Evolutionary conservation across 2,113 vertebrate species (phyloP).

Genomic region (Casuarius casuarius): DNA sequence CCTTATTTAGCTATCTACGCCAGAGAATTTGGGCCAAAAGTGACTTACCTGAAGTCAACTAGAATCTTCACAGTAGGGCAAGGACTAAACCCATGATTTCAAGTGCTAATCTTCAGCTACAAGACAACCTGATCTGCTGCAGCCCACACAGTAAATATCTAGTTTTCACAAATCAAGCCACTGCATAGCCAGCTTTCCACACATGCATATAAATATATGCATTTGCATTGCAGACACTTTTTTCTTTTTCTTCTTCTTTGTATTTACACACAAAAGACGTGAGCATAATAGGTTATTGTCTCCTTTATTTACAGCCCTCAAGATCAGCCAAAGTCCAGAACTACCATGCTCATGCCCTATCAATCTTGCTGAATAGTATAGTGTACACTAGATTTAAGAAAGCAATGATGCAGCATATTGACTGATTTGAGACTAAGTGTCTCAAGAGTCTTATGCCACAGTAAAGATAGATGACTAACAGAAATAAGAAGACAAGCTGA

Average conservation of each 20-base stretch:
- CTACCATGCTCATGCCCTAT: background rate
- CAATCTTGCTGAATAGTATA: slow-evolving; percentile 37
- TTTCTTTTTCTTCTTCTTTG: background rate
- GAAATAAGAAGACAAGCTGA: slow-evolving; percentile 40
- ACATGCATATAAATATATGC: background rate
- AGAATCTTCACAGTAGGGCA: background rate
- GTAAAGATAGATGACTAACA: slow-evolving; percentile 44
- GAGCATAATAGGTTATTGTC: background rate
- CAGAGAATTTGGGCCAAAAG: background rate
- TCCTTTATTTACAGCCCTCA: slow-evolving; percentile 37
- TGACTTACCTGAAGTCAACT: background rate
- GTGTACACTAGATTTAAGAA: slow-evolving; percentile 14
- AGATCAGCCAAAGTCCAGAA: slow-evolving; percentile 3
- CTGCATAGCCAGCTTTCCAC: background rate
- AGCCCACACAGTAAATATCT: background rate
- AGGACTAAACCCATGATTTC: background rate
- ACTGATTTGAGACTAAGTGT: slow-evolving; percentile 8
- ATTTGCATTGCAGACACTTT: background rate
- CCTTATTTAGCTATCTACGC: background rate
- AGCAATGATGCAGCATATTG: slow-evolving; percentile 24
- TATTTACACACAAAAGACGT: background rate
- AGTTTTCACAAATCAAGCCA: background rate
- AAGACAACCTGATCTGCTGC: background rate
- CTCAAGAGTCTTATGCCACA: background rate
- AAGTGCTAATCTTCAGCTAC: background rate